Conservation (phyloP, 2,113 vertebrate species). For the Clupea harengus region DNA sequence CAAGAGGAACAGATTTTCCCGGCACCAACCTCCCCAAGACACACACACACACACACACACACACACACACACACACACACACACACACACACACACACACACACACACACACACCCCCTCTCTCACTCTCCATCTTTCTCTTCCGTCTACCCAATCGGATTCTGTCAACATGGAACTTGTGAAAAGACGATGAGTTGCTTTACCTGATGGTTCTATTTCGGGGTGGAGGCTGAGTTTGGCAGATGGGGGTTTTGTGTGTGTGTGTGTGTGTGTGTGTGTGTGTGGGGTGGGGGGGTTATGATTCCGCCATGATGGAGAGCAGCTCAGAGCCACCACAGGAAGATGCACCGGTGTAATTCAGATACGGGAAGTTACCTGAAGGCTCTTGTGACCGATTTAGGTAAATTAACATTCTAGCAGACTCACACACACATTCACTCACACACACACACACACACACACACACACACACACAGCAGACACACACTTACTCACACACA, state of each 20-base stretch:
- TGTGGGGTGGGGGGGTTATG: not conserved
- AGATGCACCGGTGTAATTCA: not conserved
- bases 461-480: not conserved
- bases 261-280: not conserved
- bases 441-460: not conserved
- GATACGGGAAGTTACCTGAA: not conserved
- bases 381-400: not conserved
- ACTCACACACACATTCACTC: not conserved
- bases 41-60: not conserved
- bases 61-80: not conserved
- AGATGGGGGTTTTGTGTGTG: not conserved
- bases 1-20: constrained; percentile 24
- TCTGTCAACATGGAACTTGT: constrained; percentile 1
- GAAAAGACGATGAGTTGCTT: not conserved
- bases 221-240: constrained; percentile 1
- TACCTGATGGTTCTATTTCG: constrained; percentile 9
- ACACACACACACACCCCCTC: not conserved
- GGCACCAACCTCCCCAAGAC: constrained; percentile 10
- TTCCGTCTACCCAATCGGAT: not conserved
- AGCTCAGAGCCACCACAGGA: not conserved
- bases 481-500: not conserved
- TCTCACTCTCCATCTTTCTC: not conserved
- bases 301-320: not conserved
- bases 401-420: not conserved
- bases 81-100: not conserved